Evolutionary conservation across 2,113 vertebrate genomes (phyloP).

Genomic region (Redunca redunca): DNA sequence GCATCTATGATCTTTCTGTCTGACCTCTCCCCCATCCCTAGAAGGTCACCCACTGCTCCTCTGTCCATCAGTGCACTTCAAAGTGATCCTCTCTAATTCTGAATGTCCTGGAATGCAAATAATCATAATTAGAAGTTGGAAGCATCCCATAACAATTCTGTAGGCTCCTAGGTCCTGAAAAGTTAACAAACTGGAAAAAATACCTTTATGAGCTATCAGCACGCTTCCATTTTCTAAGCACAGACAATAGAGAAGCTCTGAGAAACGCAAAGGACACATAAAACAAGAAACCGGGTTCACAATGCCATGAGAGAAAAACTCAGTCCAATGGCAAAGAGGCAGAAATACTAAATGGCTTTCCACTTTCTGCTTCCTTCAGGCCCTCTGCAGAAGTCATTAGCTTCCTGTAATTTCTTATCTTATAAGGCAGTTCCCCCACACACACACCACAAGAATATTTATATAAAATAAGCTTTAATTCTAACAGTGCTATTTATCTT

Average conservation of each 20-base stretch:
- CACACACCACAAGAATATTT: neutral
- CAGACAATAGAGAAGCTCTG: neutral
- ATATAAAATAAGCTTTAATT: slow-evolving; percentile 4
- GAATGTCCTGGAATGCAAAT: neutral
- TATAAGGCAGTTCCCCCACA: neutral
- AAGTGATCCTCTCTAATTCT: neutral
- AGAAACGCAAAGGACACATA: neutral
- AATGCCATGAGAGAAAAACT: neutral
- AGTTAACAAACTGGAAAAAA: neutral
- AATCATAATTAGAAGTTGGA: neutral
- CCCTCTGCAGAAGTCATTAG: neutral
- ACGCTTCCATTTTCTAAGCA: neutral
- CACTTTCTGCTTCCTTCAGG: neutral
- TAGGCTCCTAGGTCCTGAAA: neutral
- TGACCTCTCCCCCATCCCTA: neutral
- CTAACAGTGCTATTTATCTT: neutral
- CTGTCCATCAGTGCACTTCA: neutral
- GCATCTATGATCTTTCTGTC: neutral
- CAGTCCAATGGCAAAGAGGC: neutral
- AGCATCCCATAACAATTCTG: neutral
- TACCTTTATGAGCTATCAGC: neutral
- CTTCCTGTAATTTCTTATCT: slow-evolving; percentile 10
- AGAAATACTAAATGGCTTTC: neutral
- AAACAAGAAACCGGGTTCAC: neutral
- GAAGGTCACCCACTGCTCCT: neutral